A percentile compares a stretch with the other conserved stretches of the same genome.
phyloP scores from a whole-genome alignment of 2,797 vertebrate genomes.

The Labroides dimidiatus region DNA sequence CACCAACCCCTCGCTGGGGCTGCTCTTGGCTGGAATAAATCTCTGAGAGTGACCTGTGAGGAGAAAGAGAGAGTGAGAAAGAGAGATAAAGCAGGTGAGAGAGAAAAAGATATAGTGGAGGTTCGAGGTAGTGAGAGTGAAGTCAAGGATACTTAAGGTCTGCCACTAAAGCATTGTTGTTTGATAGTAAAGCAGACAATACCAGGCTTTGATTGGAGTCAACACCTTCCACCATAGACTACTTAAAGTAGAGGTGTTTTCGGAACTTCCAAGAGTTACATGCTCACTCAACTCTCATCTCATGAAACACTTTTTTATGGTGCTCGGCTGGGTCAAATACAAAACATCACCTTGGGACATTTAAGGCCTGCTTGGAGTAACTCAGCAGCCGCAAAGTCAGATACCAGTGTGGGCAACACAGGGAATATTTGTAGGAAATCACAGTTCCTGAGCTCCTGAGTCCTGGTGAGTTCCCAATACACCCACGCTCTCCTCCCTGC shows the following conservation, averaged over 20 bases:
- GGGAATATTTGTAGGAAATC: constrained; percentile 79
- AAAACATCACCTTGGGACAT: constrained; percentile 25
- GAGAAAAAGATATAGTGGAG: constrained; percentile 63
- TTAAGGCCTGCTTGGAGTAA: constrained; percentile 39
- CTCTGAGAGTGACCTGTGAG: constrained; percentile 66
- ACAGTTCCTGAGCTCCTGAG: constrained; percentile 75
- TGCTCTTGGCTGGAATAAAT: constrained; percentile 84
- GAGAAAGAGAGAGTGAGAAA: constrained; percentile 77
- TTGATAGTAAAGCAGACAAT: constrained; percentile 66
- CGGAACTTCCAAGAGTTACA: constrained; percentile 51
- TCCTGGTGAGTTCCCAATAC: constrained; percentile 78
- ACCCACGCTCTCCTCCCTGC: constrained; percentile 80
- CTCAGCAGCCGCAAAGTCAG: constrained; percentile 40
- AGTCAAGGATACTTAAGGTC: constrained; percentile 59
- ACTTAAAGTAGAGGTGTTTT: constrained; percentile 49
- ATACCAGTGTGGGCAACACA: constrained; percentile 57
- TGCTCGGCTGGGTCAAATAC: constrained; percentile 29
- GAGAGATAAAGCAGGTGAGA: constrained; percentile 68
- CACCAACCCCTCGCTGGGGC: constrained; percentile 79
- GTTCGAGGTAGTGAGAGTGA: constrained; percentile 69
- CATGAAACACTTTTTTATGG: constrained; percentile 40
- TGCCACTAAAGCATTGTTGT: constrained; percentile 60
- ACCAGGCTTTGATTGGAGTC: constrained; percentile 82
- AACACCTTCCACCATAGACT: constrained; percentile 80
- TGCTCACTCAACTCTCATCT: constrained; percentile 48